Percentiles rank a stretch among this genome's conserved stretches.
Evolutionary conservation across 2,888 invertebrate genomes (phyloP).

Genomic region (Limnephilus marmoratus): DNA sequence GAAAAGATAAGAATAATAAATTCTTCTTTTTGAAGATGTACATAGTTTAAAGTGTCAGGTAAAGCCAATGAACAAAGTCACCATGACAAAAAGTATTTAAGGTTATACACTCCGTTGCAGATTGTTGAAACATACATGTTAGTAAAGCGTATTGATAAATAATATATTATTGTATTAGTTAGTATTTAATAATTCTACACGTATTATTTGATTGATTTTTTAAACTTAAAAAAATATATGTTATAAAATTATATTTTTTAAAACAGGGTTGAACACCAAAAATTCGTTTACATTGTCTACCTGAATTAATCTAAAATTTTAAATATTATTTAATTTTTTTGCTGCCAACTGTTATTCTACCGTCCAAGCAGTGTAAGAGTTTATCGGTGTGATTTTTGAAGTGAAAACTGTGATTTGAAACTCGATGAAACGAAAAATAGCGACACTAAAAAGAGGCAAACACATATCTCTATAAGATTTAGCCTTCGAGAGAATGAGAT

Average conservation of each 20-base stretch:
- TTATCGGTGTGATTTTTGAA: neutral
- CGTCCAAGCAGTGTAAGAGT: neutral
- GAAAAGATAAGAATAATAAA: constrained; percentile 11
- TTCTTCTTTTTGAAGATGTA: constrained; percentile 12
- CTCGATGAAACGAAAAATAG: too few relatives aligned
- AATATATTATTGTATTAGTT: neutral
- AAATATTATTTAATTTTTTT: neutral
- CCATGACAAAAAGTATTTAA: constrained; percentile 21
- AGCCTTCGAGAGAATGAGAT: too few relatives aligned
- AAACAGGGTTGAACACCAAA: constrained; percentile 50
- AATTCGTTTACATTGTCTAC: constrained; percentile 32
- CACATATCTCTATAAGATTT: too few relatives aligned
- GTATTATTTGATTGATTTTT: neutral
- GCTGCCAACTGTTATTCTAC: neutral
- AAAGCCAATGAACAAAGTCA: constrained; percentile 31
- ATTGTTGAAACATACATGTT: constrained; percentile 13
- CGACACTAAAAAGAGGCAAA: too few relatives aligned
- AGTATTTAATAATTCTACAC: neutral
- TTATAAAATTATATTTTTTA: constrained; percentile 42
- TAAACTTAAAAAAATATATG: constrained; percentile 17
- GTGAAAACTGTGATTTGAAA: too few relatives aligned
- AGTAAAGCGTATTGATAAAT: neutral
- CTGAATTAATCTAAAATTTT: constrained; percentile 15
- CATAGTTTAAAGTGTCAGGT: neutral
- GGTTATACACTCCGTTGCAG: constrained; percentile 1